A percentile compares a stretch with the other conserved stretches of the same genome.
Conservation (phyloP, 1,140 invertebrate genomes). For the Oryctes rhinoceros region DNA sequence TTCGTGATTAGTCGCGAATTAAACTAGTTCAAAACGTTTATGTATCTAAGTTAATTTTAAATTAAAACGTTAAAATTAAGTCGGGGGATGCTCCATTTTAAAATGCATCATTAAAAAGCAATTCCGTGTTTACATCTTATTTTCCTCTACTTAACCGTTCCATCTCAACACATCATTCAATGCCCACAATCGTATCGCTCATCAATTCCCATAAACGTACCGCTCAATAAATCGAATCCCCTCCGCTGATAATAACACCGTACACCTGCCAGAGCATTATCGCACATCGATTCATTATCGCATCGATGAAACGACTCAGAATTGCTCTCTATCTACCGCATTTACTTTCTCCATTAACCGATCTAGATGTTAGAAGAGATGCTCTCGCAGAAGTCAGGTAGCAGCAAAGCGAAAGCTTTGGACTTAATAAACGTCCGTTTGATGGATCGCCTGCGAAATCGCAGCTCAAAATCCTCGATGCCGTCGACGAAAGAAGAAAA, state of each 20-base stretch:
- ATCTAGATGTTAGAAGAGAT: neutral
- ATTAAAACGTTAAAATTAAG: no score
- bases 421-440: constrained; percentile 12
- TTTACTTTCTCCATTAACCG: constrained; percentile 4
- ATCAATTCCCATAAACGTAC: neutral
- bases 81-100: no score
- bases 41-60: no score
- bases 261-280: neutral
- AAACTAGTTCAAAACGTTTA: no score
- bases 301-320: neutral
- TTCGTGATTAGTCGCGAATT: no score
- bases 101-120: no score
- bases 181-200: no score
- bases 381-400: neutral
- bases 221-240: neutral
- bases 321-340: neutral
- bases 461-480: neutral
- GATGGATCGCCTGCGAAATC: constrained; percentile 2
- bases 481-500: neutral
- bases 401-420: neutral
- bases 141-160: no score
- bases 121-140: no score
- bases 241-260: neutral
- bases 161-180: no score
- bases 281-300: neutral